phyloP scores from a whole-genome alignment of 2,113 vertebrate genomes.

The Pungitius pungitius region DNA sequence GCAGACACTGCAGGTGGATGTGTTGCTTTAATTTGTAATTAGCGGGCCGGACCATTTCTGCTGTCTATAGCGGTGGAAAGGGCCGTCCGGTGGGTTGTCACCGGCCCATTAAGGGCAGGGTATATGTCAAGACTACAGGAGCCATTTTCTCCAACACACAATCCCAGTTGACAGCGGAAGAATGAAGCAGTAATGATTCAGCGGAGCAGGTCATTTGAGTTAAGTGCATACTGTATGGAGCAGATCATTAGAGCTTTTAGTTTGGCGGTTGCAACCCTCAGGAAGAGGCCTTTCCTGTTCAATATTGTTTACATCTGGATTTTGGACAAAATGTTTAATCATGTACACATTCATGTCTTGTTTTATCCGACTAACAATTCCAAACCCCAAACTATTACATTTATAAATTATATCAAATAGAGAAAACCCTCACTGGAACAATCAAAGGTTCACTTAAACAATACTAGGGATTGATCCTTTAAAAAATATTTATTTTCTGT shows the following conservation, averaged over 20 bases:
- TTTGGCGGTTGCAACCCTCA: conserved; percentile 15
- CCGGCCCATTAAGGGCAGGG: conserved; percentile 44
- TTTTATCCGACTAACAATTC: background rate
- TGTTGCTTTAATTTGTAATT: conserved; percentile 68
- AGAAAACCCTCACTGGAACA: background rate
- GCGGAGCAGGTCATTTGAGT: conserved; percentile 67
- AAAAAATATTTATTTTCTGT: background rate
- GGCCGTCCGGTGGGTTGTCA: conserved; percentile 35
- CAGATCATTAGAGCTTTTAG: conserved; percentile 35
- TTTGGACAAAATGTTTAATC: background rate
- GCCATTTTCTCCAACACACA: conserved; percentile 51
- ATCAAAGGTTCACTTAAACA: conserved; percentile 4
- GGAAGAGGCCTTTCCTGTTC: conserved; percentile 6
- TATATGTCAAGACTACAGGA: conserved; percentile 45
- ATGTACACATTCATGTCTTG: background rate
- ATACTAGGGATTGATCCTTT: background rate
- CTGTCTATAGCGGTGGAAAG: conserved; percentile 18
- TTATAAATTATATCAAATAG: background rate
- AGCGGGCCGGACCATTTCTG: conserved; percentile 55
- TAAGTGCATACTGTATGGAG: conserved; percentile 41
- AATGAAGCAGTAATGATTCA: conserved; percentile 56
- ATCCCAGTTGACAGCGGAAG: conserved; percentile 45
- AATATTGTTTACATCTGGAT: background rate
- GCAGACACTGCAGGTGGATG: conserved; percentile 55
- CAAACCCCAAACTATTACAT: background rate